These are phyloP conservation scores for Scolopax mira DNA, from an alignment of 2,113 vertebrate species.

Conservation along the genomic window DNA sequence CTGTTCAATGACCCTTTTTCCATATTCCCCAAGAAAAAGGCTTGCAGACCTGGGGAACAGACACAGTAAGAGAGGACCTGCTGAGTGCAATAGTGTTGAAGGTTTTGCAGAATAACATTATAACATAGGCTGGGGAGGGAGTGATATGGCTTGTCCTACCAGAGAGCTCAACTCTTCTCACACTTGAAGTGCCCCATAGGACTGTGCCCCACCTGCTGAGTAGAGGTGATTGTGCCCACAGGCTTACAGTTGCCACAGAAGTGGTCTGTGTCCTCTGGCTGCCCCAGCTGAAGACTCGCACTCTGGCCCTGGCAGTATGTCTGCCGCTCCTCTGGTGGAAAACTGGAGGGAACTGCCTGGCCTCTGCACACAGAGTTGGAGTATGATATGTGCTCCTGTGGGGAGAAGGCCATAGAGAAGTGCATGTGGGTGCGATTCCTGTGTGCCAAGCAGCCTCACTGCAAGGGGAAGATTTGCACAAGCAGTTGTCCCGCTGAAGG, in stretches of 20 bases:
- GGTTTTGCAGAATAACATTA: background rate
- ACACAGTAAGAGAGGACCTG: background rate
- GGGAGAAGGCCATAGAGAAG: background rate
- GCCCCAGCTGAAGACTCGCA: fast-evolving
- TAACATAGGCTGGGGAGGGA: background rate
- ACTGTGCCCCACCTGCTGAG: too few relatives aligned
- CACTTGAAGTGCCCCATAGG: background rate
- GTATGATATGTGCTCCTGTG: fast-evolving
- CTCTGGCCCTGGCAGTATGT: background rate
- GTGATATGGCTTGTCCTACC: too few relatives aligned
- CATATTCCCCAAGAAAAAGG: background rate
- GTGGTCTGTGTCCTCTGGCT: background rate
- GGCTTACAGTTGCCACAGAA: background rate
- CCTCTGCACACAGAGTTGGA: background rate
- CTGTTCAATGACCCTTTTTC: background rate
- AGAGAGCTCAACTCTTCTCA: background rate
- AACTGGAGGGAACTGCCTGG: background rate
- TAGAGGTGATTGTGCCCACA: background rate
- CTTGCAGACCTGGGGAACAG: background rate
- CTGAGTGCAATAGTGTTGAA: background rate
- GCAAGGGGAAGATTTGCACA: too few relatives aligned
- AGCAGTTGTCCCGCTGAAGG: background rate
- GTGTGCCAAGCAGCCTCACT: fast-evolving
- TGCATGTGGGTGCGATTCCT: fast-evolving
- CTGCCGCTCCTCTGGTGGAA: background rate